Conservation (phyloP, 2,797 vertebrate genomes). For the Lutjanus argentimaculatus region DNA sequence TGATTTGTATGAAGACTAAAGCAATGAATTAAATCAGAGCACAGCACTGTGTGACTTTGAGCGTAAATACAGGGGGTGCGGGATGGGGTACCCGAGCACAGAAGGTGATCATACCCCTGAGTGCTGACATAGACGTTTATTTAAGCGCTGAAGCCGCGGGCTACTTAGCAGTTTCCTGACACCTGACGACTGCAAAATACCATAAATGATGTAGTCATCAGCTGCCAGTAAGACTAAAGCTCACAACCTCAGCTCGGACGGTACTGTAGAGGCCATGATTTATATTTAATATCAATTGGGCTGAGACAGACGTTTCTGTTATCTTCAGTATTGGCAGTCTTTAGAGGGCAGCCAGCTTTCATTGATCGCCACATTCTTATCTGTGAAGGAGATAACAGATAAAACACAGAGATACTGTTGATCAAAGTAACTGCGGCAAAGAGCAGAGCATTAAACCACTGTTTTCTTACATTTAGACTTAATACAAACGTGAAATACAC, state of each 20-base stretch:
- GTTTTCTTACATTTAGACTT: background rate
- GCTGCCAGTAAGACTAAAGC: conserved; percentile 14
- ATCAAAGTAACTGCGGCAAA: conserved; percentile 37
- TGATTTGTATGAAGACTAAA: conserved; percentile 13
- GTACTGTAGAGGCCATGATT: background rate
- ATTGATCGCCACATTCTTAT: conserved; percentile 55
- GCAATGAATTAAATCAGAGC: conserved; percentile 34
- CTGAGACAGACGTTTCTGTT: background rate
- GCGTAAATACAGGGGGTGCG: conserved; percentile 22
- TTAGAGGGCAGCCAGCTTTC: conserved; percentile 42
- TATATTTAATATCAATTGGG: conserved; percentile 7
- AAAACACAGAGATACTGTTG: conserved; percentile 7
- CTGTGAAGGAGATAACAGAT: conserved; percentile 38
- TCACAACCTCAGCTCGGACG: background rate
- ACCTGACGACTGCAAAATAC: conserved; percentile 34
- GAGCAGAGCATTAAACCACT: background rate
- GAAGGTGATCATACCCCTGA: conserved; percentile 38
- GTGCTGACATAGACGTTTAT: conserved; percentile 58
- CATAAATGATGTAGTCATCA: conserved; percentile 4
- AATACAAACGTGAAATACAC: background rate
- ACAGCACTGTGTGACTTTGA: conserved; percentile 50
- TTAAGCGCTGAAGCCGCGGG: conserved; percentile 37
- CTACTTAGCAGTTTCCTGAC: conserved; percentile 42
- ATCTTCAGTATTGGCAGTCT: conserved; percentile 14
- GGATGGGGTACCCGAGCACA: conserved; percentile 14